Conservation (phyloP, 2,888 invertebrate species). For the Cryptocephalus moraei region DNA sequence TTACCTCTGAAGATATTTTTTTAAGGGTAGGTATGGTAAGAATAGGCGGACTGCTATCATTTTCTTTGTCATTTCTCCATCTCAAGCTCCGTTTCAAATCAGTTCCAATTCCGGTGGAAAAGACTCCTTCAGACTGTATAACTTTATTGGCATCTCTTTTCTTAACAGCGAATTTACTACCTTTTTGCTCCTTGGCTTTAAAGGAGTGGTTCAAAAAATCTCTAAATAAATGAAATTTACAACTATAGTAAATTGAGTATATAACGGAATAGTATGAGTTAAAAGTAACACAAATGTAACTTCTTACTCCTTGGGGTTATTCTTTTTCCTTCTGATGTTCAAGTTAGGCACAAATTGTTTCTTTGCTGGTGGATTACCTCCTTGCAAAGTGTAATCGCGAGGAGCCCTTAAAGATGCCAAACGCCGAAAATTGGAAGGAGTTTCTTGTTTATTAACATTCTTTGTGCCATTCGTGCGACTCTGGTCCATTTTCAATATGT, state of each 20-base stretch:
- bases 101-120: conserved; percentile 30
- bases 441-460: conserved; percentile 1
- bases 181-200: conserved; percentile 12
- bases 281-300: neutral
- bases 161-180: conserved; percentile 6
- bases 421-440: conserved; percentile 9
- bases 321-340: conserved; percentile 30
- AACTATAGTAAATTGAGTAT: too few relatives aligned
- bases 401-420: conserved; percentile 28
- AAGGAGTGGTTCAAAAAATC: conserved; percentile 11
- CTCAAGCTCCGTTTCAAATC: conserved; percentile 12
- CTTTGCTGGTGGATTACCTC: conserved; percentile 28
- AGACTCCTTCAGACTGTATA: conserved; percentile 30
- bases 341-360: conserved; percentile 32
- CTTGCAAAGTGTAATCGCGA: conserved; percentile 31
- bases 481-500: neutral
- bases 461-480: neutral
- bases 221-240: neutral
- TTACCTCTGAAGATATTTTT: conserved; percentile 23
- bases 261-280: too few relatives aligned
- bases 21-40: conserved; percentile 24
- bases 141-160: conserved; percentile 12
- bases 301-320: conserved; percentile 26
- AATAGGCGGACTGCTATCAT: conserved; percentile 9
- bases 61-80: conserved; percentile 17